Conservation (phyloP, 2,797 vertebrate genomes). For the Furcifer pardalis region DNA sequence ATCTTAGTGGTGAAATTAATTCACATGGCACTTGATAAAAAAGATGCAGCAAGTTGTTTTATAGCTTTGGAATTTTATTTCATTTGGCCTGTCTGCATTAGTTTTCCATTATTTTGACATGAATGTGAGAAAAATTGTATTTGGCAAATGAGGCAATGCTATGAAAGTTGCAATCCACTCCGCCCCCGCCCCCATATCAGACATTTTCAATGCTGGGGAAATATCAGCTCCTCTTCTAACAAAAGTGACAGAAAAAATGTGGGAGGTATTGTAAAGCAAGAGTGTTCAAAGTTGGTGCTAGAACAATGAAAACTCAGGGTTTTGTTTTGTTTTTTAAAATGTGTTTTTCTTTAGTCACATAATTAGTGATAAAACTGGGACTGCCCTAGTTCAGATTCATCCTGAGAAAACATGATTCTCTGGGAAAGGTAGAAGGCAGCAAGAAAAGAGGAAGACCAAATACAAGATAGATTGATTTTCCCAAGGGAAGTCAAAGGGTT, state of each 20-base stretch:
- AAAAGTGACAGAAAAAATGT: constrained; percentile 6
- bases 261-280: neutral
- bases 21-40: neutral
- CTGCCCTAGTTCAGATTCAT: too few species aligned
- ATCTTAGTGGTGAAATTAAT: neutral
- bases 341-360: constrained; percentile 36
- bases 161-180: too few species aligned
- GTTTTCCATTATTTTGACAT: constrained; percentile 16
- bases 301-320: constrained; percentile 15
- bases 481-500: too few species aligned
- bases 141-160: constrained; percentile 35
- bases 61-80: constrained; percentile 8
- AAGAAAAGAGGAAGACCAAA: too few species aligned
- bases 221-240: constrained; percentile 52
- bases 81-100: constrained; percentile 3
- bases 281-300: constrained; percentile 29
- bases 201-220: neutral
- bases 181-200: too few species aligned
- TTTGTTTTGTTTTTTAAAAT: constrained; percentile 48
- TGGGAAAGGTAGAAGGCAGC: too few species aligned
- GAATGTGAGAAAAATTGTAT: neutral
- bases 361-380: too few species aligned
- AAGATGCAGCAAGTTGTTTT: neutral
- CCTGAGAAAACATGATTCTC: too few species aligned
- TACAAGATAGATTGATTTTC: too few species aligned